Percentiles rank a stretch among this genome's conserved stretches.
These are phyloP conservation scores for Furnarius figulus DNA, from an alignment of 2,113 vertebrate species.

Conservation along the genomic window DNA sequence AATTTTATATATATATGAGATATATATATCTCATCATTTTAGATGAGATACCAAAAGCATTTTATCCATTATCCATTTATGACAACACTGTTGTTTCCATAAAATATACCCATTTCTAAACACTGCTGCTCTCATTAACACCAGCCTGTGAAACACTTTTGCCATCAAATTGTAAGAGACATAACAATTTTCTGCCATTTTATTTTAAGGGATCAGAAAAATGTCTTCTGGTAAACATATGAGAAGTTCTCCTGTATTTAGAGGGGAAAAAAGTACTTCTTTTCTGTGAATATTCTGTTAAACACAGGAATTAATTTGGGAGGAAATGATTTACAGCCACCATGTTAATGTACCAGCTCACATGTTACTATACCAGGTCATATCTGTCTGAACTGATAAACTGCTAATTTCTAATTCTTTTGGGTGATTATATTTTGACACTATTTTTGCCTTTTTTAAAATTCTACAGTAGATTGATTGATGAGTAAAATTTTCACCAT, in stretches of 20 bases:
- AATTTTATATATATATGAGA: neutral
- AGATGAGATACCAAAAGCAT: neutral
- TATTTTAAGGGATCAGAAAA: neutral
- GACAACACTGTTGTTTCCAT: neutral
- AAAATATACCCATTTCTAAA: neutral
- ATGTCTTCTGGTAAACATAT: neutral
- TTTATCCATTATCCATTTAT: neutral
- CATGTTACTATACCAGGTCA: neutral
- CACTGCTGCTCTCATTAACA: neutral
- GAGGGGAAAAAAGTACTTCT: neutral
- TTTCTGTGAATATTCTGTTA: neutral
- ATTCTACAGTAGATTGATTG: neutral
- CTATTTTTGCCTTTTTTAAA: neutral
- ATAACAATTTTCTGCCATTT: neutral
- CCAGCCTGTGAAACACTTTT: neutral
- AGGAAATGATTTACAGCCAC: neutral
- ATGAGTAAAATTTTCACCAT: neutral
- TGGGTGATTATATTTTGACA: neutral
- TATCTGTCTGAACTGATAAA: neutral
- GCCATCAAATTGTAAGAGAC: neutral
- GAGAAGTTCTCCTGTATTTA: neutral
- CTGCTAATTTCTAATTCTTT: neutral
- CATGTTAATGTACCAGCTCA: neutral
- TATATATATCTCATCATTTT: no score
- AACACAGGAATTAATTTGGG: neutral